These are phyloP conservation scores for Caracal caracal DNA, from an alignment of 2,113 vertebrate genomes.

Conservation along the genomic window DNA sequence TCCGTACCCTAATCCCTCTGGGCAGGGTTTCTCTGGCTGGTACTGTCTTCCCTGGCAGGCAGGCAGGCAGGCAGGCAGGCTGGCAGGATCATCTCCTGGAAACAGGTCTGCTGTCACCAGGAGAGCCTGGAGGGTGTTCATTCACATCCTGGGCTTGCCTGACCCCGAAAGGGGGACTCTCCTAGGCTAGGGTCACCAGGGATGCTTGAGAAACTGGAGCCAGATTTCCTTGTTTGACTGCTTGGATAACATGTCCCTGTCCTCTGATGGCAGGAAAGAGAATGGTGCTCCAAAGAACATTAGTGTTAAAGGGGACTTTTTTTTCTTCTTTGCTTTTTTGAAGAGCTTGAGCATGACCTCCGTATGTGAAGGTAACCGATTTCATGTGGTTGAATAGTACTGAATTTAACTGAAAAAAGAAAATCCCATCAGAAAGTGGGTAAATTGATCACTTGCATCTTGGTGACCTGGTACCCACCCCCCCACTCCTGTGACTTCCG, in stretches of 20 bases:
- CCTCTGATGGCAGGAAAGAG: not conserved
- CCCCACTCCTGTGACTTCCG: not conserved
- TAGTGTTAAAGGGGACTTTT: not conserved
- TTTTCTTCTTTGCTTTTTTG: conserved; percentile 7
- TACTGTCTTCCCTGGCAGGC: too few relatives aligned
- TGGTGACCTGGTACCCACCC: not conserved
- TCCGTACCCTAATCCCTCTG: not conserved
- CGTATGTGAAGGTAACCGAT: not conserved
- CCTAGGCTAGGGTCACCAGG: not conserved
- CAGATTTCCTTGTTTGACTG: not conserved
- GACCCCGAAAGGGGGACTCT: not conserved
- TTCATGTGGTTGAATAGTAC: not conserved
- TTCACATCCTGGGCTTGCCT: not conserved
- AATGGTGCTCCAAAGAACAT: not conserved
- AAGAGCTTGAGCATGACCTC: not conserved
- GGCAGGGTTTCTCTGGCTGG: not conserved
- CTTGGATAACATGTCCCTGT: not conserved
- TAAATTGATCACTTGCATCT: not conserved
- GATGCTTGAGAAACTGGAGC: not conserved
- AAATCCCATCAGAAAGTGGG: not conserved
- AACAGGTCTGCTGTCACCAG: not conserved
- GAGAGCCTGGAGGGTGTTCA: not conserved
- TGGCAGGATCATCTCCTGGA: not conserved
- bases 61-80: not conserved
- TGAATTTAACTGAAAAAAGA: not conserved